phyloP scores from a whole-genome alignment of 2,113 vertebrate species.

The Peromyscus maniculatus region DNA sequence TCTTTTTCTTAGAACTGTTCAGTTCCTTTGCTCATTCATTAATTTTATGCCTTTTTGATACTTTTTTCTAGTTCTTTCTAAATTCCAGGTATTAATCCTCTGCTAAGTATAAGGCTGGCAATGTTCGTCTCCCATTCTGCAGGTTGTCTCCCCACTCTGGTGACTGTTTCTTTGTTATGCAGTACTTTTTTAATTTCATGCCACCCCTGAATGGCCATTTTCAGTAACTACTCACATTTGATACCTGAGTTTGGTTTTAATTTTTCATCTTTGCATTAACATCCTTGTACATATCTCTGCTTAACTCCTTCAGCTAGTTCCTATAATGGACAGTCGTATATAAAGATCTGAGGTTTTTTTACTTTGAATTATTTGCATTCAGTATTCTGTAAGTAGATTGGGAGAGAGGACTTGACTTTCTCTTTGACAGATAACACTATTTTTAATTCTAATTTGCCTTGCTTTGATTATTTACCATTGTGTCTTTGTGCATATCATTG shows the following conservation, averaged over 20 bases:
- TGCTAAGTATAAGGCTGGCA: background rate
- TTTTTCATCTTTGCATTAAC: background rate
- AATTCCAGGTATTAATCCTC: background rate
- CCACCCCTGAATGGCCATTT: background rate
- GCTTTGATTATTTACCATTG: background rate
- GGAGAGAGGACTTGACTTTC: background rate
- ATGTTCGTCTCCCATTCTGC: background rate
- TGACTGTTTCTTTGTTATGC: background rate
- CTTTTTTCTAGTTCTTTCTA: background rate
- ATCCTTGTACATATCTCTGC: background rate
- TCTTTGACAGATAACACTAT: background rate
- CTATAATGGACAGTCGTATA: background rate
- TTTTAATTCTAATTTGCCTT: constrained; percentile 4
- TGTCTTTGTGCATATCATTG: background rate
- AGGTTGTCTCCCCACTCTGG: background rate
- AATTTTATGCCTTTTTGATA: background rate
- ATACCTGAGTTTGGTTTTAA: background rate
- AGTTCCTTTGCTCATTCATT: background rate
- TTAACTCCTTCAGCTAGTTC: background rate
- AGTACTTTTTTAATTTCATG: background rate
- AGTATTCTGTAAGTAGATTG: background rate
- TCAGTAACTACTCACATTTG: background rate
- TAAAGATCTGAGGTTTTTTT: background rate
- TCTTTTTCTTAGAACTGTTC: background rate
- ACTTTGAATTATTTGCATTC: constrained; percentile 25